Base-by-base conservation (phyloP, 2,797 vertebrate species). In the Fistularia commersonii region DNA sequence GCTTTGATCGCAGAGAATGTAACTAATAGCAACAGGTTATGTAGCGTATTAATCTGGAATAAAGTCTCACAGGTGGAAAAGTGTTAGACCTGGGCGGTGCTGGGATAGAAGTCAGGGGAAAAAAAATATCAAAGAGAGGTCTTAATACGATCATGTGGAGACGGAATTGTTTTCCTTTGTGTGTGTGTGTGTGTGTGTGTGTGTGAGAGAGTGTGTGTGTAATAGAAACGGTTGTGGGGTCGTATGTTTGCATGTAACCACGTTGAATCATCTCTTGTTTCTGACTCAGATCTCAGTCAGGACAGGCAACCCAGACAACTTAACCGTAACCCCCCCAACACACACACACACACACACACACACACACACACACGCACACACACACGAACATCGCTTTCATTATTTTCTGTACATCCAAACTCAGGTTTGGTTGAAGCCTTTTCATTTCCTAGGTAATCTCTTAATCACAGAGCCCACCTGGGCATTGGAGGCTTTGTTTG, bases 401-500 rank as follows among this genome's bases (percentile, higher is more conserved):
- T 54, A 40, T 45, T 56, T 59, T 58, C 60, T 75, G 53, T 43
- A 63, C 54, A 48, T 52, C 50, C n/a, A 49, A 44, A 45, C 43
- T 34, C 38, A 48, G 46, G 38, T 48, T 33, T 61, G 41, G 53
- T 40, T 41, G 58, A 61, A 68, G 66, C 14, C 63, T 74, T 86
- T 86, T 90, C 67, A 81, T 87, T 87, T 84, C 76, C 78, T 73
- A 59, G 61, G 57, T 85, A 89, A 87, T 88, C 83, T 79, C 48
- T 72, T 86, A 81, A 89, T 88, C 81, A 83, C 60, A 61, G 52
- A 72, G 51, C 73, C 67, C 76, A 80, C 83, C 82, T 81, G 70
- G 64, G 68, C 69, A 60, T 74, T 69, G 51, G 57, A 63, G 54
- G 48, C 70, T 76, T 61, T 74, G 64, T 66, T 79, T 77, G 58